phyloP scores from a whole-genome alignment of 1,140 invertebrate genomes.

The Bombus fervidus region DNA sequence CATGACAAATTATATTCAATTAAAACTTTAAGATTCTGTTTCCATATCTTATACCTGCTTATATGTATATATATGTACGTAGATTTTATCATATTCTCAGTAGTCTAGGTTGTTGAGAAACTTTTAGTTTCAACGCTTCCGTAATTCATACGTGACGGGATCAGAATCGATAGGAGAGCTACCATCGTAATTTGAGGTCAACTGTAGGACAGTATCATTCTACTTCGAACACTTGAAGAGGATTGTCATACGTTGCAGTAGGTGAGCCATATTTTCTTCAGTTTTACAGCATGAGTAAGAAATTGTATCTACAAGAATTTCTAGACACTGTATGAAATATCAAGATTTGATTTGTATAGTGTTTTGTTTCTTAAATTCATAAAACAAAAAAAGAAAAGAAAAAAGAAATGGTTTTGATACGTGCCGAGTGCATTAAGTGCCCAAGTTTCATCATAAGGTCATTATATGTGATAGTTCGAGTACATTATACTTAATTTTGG shows the following conservation, averaged over 20 bases:
- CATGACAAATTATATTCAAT: background rate
- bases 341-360: conserved; percentile 15
- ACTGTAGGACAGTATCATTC: conserved; percentile 70
- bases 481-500: background rate
- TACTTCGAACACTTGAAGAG: conserved; percentile 52
- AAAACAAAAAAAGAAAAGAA: background rate
- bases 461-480: conserved; percentile 29
- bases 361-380: conserved; percentile 24
- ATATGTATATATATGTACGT: too few species aligned
- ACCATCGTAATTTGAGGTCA: conserved; percentile 63
- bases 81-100: background rate
- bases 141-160: background rate
- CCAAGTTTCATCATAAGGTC: conserved; percentile 57
- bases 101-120: background rate
- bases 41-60: background rate
- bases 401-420: conserved; percentile 51
- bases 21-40: background rate
- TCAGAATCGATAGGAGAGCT: conserved; percentile 52
- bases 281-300: conserved; percentile 4
- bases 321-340: background rate
- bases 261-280: conserved; percentile 57
- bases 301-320: background rate
- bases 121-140: background rate
- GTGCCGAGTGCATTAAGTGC: conserved; percentile 37
- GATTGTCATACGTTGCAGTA: conserved; percentile 45